These are phyloP conservation scores for Arremon brunneinucha DNA, from an alignment of 2,797 vertebrate genomes.

Conservation along the genomic window DNA sequence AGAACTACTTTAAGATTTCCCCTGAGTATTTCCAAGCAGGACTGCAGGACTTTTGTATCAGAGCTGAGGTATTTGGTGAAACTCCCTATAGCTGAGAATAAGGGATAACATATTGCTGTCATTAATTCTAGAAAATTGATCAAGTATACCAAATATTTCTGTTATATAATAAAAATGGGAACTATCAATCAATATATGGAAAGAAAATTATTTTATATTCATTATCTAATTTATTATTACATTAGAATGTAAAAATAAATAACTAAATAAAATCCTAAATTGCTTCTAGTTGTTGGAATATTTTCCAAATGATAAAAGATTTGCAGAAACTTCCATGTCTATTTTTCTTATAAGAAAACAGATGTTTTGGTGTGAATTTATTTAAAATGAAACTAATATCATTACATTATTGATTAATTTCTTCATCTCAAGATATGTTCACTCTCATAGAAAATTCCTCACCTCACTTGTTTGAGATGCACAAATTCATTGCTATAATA, in stretches of 20 bases:
- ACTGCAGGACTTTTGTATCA: not conserved
- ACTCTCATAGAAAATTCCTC: not conserved
- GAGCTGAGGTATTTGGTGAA: not conserved
- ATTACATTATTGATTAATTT: not conserved
- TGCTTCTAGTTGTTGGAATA: not conserved
- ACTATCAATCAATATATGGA: not conserved
- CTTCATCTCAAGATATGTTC: not conserved
- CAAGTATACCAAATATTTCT: not conserved
- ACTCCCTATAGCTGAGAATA: not conserved
- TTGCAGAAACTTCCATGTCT: not conserved
- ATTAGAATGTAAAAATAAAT: not conserved
- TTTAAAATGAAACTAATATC: not conserved
- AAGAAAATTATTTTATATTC: not conserved
- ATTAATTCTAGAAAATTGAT: not conserved
- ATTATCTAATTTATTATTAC: not conserved
- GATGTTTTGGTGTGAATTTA: not conserved
- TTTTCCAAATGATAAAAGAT: not conserved
- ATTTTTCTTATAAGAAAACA: not conserved
- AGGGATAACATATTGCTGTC: not conserved
- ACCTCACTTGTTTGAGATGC: not conserved
- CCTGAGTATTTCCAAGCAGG: accelerated
- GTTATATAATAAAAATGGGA: not conserved
- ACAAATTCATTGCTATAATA: not conserved
- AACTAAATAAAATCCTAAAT: not conserved
- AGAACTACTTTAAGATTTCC: not conserved